phyloP scores from a whole-genome alignment of 1,140 invertebrate genomes.

The honey bee (Apis mellifera) region Amel_HAv3.1 CM009932.2:11648001-11648500 shows the following conservation, averaged over 20 bases:
- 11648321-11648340: constrained; percentile 26
- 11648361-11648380: neutral
- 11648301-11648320: neutral
- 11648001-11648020: neutral
- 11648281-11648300: constrained; percentile 11
- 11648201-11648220: constrained; percentile 39
- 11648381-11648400: constrained; percentile 32
- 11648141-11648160: constrained; percentile 58
- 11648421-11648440: constrained; percentile 26
- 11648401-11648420: neutral
- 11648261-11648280: constrained; percentile 23
- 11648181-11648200: constrained; percentile 55
- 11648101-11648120: constrained; percentile 15
- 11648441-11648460: neutral
- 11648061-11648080: neutral
- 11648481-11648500: neutral
- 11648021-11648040: neutral
- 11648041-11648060: neutral
- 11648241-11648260: constrained; percentile 3
- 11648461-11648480: neutral
- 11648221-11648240: constrained; percentile 46
- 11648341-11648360: constrained; percentile 36
- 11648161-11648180: constrained; percentile 56
- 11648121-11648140: constrained; percentile 23
- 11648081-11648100: neutral